Conservation (phyloP, 2,888 invertebrate genomes). For the Pimpla rufipes region DNA sequence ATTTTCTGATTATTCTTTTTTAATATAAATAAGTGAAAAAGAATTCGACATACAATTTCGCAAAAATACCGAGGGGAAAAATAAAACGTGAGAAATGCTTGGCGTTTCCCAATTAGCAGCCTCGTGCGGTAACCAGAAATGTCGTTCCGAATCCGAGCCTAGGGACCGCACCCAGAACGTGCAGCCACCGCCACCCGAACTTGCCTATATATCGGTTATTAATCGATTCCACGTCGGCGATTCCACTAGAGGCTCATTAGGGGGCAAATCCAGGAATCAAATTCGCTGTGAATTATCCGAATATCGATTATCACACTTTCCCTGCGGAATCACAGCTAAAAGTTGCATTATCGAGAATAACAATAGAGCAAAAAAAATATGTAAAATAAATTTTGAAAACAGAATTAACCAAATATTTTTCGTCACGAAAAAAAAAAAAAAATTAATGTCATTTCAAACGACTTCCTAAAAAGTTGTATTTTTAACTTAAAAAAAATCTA, state of each 20-base stretch:
- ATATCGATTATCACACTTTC: slow-evolving; percentile 30
- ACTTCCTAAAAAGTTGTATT: no score
- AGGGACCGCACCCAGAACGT: slow-evolving; percentile 52
- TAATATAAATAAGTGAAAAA: not conserved
- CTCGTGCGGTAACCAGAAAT: slow-evolving; percentile 59
- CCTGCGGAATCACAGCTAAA: not conserved
- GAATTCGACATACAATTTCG: not conserved
- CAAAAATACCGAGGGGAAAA: not conserved
- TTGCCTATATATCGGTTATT: slow-evolving; percentile 51
- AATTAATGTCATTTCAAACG: no score
- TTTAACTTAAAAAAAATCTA: no score
- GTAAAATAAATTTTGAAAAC: not conserved
- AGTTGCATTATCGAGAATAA: not conserved
- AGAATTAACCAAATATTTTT: not conserved
- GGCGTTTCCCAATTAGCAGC: slow-evolving; percentile 27
- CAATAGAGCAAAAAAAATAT: not conserved
- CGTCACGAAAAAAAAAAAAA: not conserved
- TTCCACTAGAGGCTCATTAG: slow-evolving; percentile 52
- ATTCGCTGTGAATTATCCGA: slow-evolving; percentile 42
- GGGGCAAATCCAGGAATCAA: slow-evolving; percentile 47
- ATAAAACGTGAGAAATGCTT: slow-evolving; percentile 36
- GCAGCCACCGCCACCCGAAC: slow-evolving; percentile 54
- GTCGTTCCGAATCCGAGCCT: slow-evolving; percentile 63
- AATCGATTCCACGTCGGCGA: slow-evolving; percentile 58
- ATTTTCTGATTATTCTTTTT: not conserved